These are phyloP conservation scores for Tenebrio molitor DNA, from an alignment of 1,140 invertebrate species.

Conservation along the genomic window DNA sequence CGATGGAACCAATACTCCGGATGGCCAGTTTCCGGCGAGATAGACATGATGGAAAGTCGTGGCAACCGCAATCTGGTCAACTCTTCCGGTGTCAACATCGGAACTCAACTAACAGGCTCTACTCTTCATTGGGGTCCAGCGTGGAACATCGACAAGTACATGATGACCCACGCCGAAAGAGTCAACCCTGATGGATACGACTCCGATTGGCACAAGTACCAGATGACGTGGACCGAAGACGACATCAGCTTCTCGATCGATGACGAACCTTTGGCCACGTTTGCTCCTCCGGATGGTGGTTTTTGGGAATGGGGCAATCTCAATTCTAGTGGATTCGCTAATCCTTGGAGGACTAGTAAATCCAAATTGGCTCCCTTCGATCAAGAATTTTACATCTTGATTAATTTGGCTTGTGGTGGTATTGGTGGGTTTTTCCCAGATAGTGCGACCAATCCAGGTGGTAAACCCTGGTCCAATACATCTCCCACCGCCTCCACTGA, in stretches of 20 bases:
- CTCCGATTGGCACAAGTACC: slow-evolving; percentile 68
- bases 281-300: slow-evolving; percentile 49
- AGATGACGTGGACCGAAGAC: slow-evolving; percentile 67
- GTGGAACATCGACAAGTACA: slow-evolving; percentile 69
- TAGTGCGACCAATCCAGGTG: slow-evolving; percentile 14
- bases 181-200: slow-evolving; percentile 67
- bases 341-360: slow-evolving; percentile 63
- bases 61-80: slow-evolving; percentile 70
- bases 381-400: slow-evolving; percentile 74
- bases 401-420: slow-evolving; percentile 68
- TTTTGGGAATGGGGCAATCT: slow-evolving; percentile 56
- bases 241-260: slow-evolving; percentile 55
- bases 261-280: slow-evolving; percentile 48
- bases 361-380: slow-evolving; percentile 66
- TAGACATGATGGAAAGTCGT: slow-evolving; percentile 71
- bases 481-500: slow-evolving; percentile 38
- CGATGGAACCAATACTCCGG: slow-evolving; percentile 70
- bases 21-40: slow-evolving; percentile 71
- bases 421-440: slow-evolving; percentile 67
- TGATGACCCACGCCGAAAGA: slow-evolving; percentile 67
- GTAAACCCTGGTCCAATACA: slow-evolving; percentile 26
- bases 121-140: slow-evolving; percentile 77
- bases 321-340: too few species aligned
- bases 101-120: slow-evolving; percentile 70
- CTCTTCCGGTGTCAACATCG: slow-evolving; percentile 70